Conservation (phyloP, 2,797 vertebrate genomes). For the Rhinella marina region DNA sequence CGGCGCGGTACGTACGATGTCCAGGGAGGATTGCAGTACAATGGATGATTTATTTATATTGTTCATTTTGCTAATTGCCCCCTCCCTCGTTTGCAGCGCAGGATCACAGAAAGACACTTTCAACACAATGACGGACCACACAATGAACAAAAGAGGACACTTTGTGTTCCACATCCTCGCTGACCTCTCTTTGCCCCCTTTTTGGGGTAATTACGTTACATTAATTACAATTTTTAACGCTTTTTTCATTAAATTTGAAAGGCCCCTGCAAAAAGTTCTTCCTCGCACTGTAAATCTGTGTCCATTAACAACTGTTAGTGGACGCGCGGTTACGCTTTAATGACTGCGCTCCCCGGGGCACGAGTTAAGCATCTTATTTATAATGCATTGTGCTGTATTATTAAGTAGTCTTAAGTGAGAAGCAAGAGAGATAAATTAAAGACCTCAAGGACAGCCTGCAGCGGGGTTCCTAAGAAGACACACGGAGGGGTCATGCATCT, state of each 20-base stretch:
- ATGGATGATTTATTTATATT: constrained; percentile 27
- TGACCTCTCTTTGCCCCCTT: not conserved
- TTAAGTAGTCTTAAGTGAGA: constrained; percentile 43
- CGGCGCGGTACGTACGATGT: constrained; percentile 9
- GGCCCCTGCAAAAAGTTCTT: not conserved
- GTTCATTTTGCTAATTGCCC: constrained; percentile 24
- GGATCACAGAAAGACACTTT: constrained; percentile 44
- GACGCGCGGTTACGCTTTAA: constrained; percentile 20
- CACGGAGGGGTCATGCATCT: not conserved
- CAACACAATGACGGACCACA: constrained; percentile 49
- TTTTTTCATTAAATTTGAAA: not conserved
- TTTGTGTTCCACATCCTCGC: constrained; percentile 33
- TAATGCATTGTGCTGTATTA: constrained; percentile 48
- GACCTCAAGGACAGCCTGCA: not conserved
- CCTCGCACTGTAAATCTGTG: not conserved
- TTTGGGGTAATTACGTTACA: not conserved
- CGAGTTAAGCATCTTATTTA: constrained; percentile 55
- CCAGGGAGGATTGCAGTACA: constrained; percentile 39
- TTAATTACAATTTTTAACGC: not conserved
- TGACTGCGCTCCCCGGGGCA: constrained; percentile 31
- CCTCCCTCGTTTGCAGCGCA: constrained; percentile 50
- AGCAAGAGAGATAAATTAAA: constrained; percentile 34
- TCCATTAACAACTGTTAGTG: constrained; percentile 24
- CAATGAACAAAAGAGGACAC: constrained; percentile 29
- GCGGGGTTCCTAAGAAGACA: constrained; percentile 24